These are phyloP conservation scores for Drosophila anomalipes DNA, from an alignment of 2,888 invertebrate species.

Conservation along the genomic window DNA sequence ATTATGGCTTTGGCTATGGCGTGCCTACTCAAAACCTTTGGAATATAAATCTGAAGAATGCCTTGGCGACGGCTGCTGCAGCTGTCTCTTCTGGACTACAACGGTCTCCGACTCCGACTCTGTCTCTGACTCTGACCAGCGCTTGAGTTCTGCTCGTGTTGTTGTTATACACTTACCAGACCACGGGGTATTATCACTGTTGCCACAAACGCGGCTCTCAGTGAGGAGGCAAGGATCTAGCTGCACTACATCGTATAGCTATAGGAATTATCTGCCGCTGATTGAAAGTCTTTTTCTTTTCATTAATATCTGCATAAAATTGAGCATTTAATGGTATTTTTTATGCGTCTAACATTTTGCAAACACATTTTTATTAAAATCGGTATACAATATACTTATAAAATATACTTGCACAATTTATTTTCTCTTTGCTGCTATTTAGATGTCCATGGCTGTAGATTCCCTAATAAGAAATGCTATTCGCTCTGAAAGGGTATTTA, in stretches of 20 bases:
- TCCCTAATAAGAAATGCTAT: too few species aligned
- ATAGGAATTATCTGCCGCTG: neutral
- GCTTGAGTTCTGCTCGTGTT: slow-evolving; percentile 18
- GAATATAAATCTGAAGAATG: slow-evolving; percentile 80
- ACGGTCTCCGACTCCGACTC: slow-evolving; percentile 7
- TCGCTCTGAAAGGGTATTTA: slow-evolving; percentile 4
- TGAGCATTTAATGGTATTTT: neutral
- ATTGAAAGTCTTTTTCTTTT: neutral
- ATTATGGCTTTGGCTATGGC: slow-evolving; percentile 61
- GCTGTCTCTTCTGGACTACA: slow-evolving; percentile 30
- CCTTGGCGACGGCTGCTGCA: slow-evolving; percentile 54
- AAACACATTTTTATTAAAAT: neutral
- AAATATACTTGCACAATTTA: neutral
- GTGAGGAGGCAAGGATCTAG: neutral
- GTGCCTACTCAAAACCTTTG: slow-evolving; percentile 73
- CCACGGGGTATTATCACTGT: neutral
- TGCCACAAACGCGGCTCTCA: neutral
- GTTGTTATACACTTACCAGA: slow-evolving; percentile 2
- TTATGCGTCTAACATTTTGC: neutral
- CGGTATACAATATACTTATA: neutral
- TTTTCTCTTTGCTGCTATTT: neutral
- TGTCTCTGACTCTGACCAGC: slow-evolving; percentile 5
- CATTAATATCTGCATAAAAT: neutral
- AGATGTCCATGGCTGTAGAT: neutral
- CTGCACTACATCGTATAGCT: neutral